Evolutionary conservation across 2,797 vertebrate genomes (phyloP), one percentile per base, ranked within the genome.

Genomic region (Atherinosoma microstoma): DNA sequence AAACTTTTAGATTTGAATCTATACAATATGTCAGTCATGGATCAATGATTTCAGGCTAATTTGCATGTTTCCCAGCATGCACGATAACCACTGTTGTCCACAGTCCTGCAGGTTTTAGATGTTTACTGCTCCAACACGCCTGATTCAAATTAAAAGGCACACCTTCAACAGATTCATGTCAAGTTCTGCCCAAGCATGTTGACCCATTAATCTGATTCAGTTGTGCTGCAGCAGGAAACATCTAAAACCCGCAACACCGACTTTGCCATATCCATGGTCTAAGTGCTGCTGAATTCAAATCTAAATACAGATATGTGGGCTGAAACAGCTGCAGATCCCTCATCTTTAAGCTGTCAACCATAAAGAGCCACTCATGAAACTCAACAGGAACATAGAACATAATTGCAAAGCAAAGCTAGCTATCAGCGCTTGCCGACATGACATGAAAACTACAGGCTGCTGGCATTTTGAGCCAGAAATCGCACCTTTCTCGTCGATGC

Each of bases 361-460:
- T 13, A 49, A 68, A 59, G 29, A 49, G 30, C 45, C 1, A 6
- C 51, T 56, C 34, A 56, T 47, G 4, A 72, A 72, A 63, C 24
- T 32, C 53, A 38, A 34, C 54, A 30, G 51, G 58, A 32, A 69
- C 36, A 51, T 40, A 24, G 58, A 62, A 30, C 27, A 30, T 45
- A 77, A 71, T 29, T 40, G 35, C 32, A 77, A 67, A 71, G 27
- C 34, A 12, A 8, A 67, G n/a, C 59, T 42, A 32, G 30, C 53
- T 49, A 36, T 64, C 53, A 71, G 27, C 40, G 13, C 63, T 38
- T 34, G 45, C 58, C 49, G 63, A 58, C 42, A 8, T 67, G 70
- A 67, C 51, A 62, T 45, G 40, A 45, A 57, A 72, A 66, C 57
- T 57, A 56, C 27, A 66, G 63, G 57, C 57, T 66, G 58, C 36